These are phyloP conservation scores for Drosophila robusta DNA, from an alignment of 2,888 invertebrate genomes.

Conservation along the genomic window DNA sequence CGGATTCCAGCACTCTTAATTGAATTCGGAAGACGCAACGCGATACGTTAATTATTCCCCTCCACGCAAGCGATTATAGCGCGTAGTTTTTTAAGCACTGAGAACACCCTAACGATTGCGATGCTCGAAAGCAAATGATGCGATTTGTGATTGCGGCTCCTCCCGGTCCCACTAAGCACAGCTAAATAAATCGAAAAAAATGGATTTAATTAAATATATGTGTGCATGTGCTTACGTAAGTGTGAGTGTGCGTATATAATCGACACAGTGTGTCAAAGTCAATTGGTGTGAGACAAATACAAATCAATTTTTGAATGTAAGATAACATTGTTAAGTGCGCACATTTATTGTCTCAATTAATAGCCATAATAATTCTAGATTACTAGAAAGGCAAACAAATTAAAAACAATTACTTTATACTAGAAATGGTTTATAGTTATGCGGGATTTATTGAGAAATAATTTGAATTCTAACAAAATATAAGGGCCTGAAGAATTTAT, in stretches of 20 bases:
- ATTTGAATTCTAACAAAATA: too few relatives aligned
- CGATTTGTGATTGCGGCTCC: conserved; percentile 47
- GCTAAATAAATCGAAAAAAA: conserved; percentile 47
- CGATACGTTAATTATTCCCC: conserved; percentile 2
- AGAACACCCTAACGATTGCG: conserved; percentile 58
- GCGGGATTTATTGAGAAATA: too few relatives aligned
- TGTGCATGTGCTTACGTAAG: conserved; percentile 16
- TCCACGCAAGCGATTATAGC: conserved; percentile 6
- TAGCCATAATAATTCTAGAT: background rate
- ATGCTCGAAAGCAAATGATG: conserved; percentile 71
- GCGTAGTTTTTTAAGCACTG: conserved; percentile 5
- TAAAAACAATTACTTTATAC: background rate
- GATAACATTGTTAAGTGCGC: conserved; percentile 1
- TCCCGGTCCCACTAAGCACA: conserved; percentile 41
- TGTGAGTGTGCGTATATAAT: conserved; percentile 36
- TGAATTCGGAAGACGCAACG: conserved; percentile 26
- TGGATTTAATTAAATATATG: conserved; percentile 72
- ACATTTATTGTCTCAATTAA: background rate
- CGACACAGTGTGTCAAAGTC: conserved; percentile 38
- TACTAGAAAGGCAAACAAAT: background rate
- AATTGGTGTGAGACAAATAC: background rate
- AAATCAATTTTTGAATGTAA: conserved; percentile 3
- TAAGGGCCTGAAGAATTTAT: background rate
- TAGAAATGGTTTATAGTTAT: background rate
- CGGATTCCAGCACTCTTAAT: conserved; percentile 38